Evolutionary conservation across 2,888 invertebrate species (phyloP).

Genomic region (Sarcophaga carnaria): DNA sequence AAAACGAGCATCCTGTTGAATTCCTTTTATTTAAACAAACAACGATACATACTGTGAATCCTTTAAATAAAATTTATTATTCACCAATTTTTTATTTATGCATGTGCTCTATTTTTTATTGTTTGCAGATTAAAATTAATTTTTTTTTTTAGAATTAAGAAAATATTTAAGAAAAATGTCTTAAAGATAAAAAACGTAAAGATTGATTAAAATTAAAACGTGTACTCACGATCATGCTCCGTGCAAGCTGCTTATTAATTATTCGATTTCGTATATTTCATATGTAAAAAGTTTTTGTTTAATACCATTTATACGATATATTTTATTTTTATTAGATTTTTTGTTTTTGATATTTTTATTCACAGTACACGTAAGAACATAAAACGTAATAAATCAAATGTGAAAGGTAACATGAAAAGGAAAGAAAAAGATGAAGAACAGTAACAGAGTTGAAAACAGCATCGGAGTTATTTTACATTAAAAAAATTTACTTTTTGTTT

Average conservation of each 20-base stretch:
- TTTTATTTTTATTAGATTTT: too few relatives aligned
- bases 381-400: constrained; percentile 65
- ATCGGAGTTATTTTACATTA: neutral
- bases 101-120: neutral
- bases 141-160: neutral
- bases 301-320: constrained; percentile 26
- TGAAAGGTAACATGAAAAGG: constrained; percentile 56
- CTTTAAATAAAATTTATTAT: neutral
- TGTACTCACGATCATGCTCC: constrained; percentile 95
- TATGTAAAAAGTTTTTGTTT: constrained; percentile 7
- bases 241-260: constrained; percentile 88
- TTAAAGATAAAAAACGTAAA: constrained; percentile 38
- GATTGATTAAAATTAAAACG: constrained; percentile 75
- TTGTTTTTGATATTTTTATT: constrained; percentile 43
- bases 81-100: neutral
- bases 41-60: too few relatives aligned
- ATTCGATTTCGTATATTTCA: constrained; percentile 54
- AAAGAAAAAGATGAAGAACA: constrained; percentile 63
- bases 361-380: constrained; percentile 63
- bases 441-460: constrained; percentile 13
- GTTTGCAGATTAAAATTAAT: neutral
- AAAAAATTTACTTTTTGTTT: neutral
- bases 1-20: too few relatives aligned
- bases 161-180: constrained; percentile 10
- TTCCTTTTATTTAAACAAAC: too few relatives aligned